Evolutionary conservation across 1,140 invertebrate species (phyloP).

Genomic region (Nylanderia fulva): DNA sequence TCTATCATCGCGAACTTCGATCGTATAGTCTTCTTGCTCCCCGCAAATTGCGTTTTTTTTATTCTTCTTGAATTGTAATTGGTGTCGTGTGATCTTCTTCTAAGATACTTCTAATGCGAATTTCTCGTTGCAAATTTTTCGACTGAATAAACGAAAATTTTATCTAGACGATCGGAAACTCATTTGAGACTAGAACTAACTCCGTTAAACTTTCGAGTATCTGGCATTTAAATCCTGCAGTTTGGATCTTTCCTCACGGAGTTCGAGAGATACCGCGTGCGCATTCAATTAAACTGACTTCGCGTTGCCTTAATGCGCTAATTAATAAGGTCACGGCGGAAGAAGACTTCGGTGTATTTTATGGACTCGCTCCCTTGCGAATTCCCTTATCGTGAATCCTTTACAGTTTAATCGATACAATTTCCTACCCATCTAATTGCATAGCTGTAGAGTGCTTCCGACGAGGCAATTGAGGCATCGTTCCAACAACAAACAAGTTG

Average conservation of each 20-base stretch:
- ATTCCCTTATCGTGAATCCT: constrained; percentile 1
- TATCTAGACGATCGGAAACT: neutral
- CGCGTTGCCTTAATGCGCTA: neutral
- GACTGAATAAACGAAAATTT: neutral
- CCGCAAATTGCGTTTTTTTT: neutral
- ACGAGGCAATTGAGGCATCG: constrained; percentile 13
- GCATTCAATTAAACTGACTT: constrained; percentile 39
- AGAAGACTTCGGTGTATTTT: constrained; percentile 8
- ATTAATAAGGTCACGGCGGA: constrained; percentile 10
- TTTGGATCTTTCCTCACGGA: neutral
- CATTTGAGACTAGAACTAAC: constrained; percentile 30
- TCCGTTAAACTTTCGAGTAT: constrained; percentile 23
- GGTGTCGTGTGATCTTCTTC: neutral
- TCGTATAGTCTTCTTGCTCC: neutral
- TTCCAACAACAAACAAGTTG: neutral
- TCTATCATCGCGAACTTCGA: constrained; percentile 9
- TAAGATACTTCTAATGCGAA: neutral
- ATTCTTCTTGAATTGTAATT: neutral
- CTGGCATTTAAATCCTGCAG: neutral
- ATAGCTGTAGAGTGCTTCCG: constrained; percentile 6
- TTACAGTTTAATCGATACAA: constrained; percentile 23
- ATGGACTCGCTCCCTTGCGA: constrained; percentile 6
- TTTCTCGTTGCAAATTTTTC: neutral
- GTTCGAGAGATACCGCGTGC: neutral
- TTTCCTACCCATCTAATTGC: neutral